A percentile compares a stretch with the other conserved stretches of the same genome.
phyloP scores from a whole-genome alignment of 2,113 vertebrate genomes.

The Alouatta palliata region DNA sequence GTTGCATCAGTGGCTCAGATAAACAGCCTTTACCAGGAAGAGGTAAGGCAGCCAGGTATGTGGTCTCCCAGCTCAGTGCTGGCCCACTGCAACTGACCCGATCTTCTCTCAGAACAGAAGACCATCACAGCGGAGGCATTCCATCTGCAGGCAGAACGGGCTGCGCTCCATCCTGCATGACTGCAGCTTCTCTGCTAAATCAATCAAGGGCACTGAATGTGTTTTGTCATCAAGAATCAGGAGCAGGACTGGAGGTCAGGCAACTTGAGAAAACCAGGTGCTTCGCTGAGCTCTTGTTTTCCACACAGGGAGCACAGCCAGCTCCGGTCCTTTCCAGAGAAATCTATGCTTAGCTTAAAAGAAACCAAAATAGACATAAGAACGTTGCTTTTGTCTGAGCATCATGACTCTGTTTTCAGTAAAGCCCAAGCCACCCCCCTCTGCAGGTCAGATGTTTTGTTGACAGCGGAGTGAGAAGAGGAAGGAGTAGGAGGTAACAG shows the following conservation, averaged over 20 bases:
- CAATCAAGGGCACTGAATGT: conserved; percentile 55
- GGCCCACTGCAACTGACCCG: accelerated
- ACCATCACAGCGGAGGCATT: accelerated
- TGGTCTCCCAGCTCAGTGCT: neutral
- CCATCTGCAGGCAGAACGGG: neutral
- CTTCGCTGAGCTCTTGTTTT: conserved; percentile 34
- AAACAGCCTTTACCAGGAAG: accelerated
- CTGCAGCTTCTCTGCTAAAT: neutral
- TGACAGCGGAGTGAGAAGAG: neutral
- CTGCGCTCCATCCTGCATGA: neutral
- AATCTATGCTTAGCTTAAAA: conserved; percentile 50
- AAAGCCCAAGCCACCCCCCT: neutral
- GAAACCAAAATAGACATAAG: conserved; percentile 56
- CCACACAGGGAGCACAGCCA: neutral
- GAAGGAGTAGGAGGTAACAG: neutral
- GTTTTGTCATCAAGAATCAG: conserved; percentile 64
- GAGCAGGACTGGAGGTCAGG: conserved; percentile 32
- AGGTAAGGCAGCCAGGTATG: neutral
- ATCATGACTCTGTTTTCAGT: conserved; percentile 40
- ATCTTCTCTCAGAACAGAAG: neutral
- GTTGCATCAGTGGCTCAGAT: accelerated
- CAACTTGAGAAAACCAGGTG: neutral
- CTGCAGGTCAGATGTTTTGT: conserved; percentile 24
- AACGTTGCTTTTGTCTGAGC: conserved; percentile 11
- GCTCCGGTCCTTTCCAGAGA: conserved; percentile 32